Evolutionary conservation across 2,888 invertebrate genomes (phyloP).

Genomic region (Spilarctia lutea): DNA sequence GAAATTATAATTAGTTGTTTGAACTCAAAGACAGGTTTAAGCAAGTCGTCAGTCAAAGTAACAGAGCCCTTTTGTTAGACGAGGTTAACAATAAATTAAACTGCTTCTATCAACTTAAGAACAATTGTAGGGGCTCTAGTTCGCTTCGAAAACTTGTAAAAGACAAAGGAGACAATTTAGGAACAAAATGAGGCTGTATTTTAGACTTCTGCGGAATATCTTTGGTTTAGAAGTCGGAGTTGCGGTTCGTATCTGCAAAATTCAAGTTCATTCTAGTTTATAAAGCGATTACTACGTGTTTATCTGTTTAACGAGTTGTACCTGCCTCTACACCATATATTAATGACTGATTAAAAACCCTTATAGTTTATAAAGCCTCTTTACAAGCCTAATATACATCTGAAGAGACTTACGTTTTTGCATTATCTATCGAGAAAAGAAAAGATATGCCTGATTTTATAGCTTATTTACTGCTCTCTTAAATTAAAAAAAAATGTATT

Average conservation of each 20-base stretch:
- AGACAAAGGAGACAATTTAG: conserved; percentile 11
- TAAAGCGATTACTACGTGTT: not conserved
- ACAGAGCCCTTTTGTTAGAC: conserved; percentile 11
- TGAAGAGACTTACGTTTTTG: not conserved
- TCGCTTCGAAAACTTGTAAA: conserved; percentile 20
- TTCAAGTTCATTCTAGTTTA: not conserved
- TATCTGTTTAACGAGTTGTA: not conserved
- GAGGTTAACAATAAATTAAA: conserved; percentile 20
- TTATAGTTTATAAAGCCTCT: not conserved
- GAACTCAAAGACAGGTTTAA: conserved; percentile 4
- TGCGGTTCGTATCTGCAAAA: not conserved
- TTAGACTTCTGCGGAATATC: not conserved
- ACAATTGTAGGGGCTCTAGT: conserved; percentile 22
- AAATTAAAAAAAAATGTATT: no score
- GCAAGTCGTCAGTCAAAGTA: conserved; percentile 14
- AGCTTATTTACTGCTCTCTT: no score
- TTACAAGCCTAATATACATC: not conserved
- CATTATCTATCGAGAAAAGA: no score
- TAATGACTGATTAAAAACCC: not conserved
- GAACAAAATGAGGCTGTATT: conserved; percentile 7
- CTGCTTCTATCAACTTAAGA: conserved; percentile 20
- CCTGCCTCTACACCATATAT: not conserved
- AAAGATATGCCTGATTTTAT: no score
- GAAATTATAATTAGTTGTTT: not conserved
- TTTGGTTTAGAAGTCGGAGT: not conserved